Evolutionary conservation across 2,113 vertebrate species (phyloP).

Genomic region (Bufo gargarizans): DNA sequence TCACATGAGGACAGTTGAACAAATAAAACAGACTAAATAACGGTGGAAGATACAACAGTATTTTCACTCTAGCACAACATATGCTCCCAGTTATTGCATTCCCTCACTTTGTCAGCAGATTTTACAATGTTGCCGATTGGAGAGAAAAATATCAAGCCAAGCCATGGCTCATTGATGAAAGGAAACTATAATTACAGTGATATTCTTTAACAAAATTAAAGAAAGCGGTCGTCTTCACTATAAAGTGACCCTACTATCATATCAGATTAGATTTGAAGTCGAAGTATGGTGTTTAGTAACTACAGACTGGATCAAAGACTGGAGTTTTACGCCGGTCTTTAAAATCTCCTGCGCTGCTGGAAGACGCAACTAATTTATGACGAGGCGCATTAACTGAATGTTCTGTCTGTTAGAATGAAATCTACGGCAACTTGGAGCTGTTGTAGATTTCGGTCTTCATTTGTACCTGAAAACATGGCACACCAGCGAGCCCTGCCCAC

Average conservation of each 20-base stretch:
- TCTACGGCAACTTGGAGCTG: too few relatives aligned
- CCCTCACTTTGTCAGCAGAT: constrained; percentile 20
- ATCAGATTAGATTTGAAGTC: not conserved
- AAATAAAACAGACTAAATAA: not conserved
- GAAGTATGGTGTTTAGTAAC: not conserved
- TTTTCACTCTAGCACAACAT: not conserved
- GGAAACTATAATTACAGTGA: not conserved
- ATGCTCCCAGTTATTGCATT: constrained; percentile 7
- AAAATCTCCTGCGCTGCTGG: too few relatives aligned
- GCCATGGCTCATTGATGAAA: not conserved
- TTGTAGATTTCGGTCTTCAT: too few relatives aligned
- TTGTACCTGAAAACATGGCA: too few relatives aligned
- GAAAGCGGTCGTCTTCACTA: not conserved
- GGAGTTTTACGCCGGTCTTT: too few relatives aligned
- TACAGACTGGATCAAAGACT: too few relatives aligned
- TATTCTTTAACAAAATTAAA: not conserved
- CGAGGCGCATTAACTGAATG: too few relatives aligned
- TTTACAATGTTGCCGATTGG: constrained; percentile 17
- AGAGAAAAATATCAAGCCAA: not conserved
- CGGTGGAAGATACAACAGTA: not conserved
- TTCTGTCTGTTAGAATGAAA: too few relatives aligned
- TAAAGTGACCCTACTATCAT: not conserved
- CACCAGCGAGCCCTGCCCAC: too few relatives aligned
- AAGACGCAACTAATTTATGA: too few relatives aligned
- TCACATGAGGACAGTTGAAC: not conserved